phyloP scores from a whole-genome alignment of 2,888 invertebrate genomes.

The Vesta saturnalis region DNA sequence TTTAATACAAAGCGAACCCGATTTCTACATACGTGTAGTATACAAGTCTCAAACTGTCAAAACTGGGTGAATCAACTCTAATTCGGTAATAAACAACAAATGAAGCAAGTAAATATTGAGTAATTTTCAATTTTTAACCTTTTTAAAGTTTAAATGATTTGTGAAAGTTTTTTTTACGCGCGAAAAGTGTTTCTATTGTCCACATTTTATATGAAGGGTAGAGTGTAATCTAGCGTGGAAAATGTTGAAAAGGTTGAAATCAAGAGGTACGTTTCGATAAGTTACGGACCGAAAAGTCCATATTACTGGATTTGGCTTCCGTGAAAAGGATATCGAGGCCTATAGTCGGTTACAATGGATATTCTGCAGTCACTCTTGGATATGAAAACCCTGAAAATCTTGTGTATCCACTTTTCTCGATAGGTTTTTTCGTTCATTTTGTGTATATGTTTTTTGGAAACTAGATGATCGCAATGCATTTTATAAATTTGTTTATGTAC shows the following conservation, averaged over 20 bases:
- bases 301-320: conserved; percentile 35
- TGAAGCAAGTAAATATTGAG: too few relatives aligned
- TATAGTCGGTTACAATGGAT: conserved; percentile 36
- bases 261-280: conserved; percentile 33
- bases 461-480: conserved; percentile 22
- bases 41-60: too few relatives aligned
- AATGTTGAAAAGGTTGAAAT: conserved; percentile 28
- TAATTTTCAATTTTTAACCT: neutral
- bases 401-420: conserved; percentile 36
- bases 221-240: conserved; percentile 23
- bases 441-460: conserved; percentile 21
- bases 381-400: conserved; percentile 36
- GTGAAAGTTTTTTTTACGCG: neutral
- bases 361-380: conserved; percentile 35
- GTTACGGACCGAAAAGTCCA: conserved; percentile 35
- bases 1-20: too few relatives aligned
- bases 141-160: conserved; percentile 8
- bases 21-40: too few relatives aligned
- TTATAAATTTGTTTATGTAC: too few relatives aligned
- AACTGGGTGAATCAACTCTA: too few relatives aligned
- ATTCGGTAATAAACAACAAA: too few relatives aligned
- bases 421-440: conserved; percentile 36
- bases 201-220: conserved; percentile 8
- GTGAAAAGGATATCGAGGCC: conserved; percentile 33
- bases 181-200: conserved; percentile 9